phyloP scores from a whole-genome alignment of 2,888 invertebrate genomes.

The Geophilus truncorum region DNA sequence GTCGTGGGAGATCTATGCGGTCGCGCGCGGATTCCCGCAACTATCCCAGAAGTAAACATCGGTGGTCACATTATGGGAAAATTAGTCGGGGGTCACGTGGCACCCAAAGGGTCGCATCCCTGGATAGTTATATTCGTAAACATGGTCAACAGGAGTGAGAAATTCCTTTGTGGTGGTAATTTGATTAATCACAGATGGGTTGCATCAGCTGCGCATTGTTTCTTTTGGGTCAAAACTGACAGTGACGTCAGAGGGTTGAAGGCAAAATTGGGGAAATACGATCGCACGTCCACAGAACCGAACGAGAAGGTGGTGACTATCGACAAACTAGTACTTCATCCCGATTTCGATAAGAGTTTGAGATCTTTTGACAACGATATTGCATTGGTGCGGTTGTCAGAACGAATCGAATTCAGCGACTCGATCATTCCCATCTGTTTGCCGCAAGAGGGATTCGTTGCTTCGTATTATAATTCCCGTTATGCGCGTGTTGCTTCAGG shows the following conservation, averaged over 20 bases:
- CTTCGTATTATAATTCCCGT: not conserved
- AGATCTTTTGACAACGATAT: constrained; percentile 36
- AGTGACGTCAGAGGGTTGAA: not conserved
- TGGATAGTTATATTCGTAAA: constrained; percentile 39
- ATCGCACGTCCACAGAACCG: not conserved
- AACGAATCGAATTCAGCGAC: not conserved
- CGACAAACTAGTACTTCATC: constrained; percentile 25
- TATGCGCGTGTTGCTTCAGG: not conserved
- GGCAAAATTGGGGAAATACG: constrained; percentile 32
- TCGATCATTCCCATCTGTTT: constrained; percentile 28
- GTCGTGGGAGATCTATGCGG: not conserved
- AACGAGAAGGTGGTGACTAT: not conserved
- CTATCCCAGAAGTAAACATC: not conserved
- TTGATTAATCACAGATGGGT: constrained; percentile 33
- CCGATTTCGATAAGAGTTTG: constrained; percentile 30
- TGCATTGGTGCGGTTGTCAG: constrained; percentile 29
- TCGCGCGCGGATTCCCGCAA: not conserved
- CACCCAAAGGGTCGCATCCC: constrained; percentile 41
- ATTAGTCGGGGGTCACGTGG: constrained; percentile 42
- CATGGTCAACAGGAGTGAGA: not conserved
- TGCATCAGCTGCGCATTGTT: constrained; percentile 42
- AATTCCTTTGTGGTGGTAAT: constrained; percentile 26
- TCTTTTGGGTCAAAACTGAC: constrained; percentile 32
- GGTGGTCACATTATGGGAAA: constrained; percentile 36
- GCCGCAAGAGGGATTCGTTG: not conserved